Evolutionary conservation across 1,140 invertebrate species (phyloP).

Genomic region (Drosophila seguyi): DNA sequence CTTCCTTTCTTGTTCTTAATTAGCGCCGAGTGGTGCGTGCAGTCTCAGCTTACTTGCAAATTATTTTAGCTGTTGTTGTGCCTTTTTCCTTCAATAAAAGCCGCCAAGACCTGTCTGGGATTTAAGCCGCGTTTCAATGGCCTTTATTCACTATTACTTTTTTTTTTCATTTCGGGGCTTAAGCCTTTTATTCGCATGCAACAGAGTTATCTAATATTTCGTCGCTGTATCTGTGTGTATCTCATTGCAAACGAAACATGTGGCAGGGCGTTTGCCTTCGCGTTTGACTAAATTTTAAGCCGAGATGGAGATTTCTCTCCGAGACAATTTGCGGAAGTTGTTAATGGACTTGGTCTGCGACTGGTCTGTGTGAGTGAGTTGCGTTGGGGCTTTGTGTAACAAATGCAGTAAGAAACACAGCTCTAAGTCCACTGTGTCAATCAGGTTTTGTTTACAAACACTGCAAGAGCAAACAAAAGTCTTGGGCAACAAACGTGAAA

Average conservation of each 20-base stretch:
- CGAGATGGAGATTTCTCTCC: conserved; percentile 55
- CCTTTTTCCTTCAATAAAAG: conserved; percentile 42
- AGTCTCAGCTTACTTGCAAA: conserved; percentile 67
- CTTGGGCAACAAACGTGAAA: conserved; percentile 58
- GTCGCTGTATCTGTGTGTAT: conserved; percentile 23
- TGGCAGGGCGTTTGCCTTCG: conserved; percentile 72
- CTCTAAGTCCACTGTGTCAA: conserved; percentile 26
- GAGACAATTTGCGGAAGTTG: conserved; percentile 73
- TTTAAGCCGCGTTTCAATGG: conserved; percentile 47
- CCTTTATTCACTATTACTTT: conserved; percentile 43
- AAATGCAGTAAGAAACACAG: conserved; percentile 33
- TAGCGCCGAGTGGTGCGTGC: conserved; percentile 65
- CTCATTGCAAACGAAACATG: conserved; percentile 56
- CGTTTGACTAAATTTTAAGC: conserved; percentile 79
- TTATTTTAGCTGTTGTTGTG: conserved; percentile 47
- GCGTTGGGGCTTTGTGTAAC: conserved; percentile 27
- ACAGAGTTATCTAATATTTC: conserved; percentile 72
- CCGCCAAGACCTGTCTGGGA: conserved; percentile 42
- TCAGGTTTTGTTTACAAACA: conserved; percentile 15
- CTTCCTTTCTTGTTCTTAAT: too few species aligned
- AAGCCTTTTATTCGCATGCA: conserved; percentile 69
- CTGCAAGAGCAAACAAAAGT: conserved; percentile 54
- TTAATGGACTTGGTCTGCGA: conserved; percentile 55
- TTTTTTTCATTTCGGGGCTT: conserved; percentile 34
- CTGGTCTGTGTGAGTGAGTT: conserved; percentile 11